These are phyloP conservation scores for Drosophila helvetica DNA, from an alignment of 2,888 invertebrate genomes.

Conservation along the genomic window DNA sequence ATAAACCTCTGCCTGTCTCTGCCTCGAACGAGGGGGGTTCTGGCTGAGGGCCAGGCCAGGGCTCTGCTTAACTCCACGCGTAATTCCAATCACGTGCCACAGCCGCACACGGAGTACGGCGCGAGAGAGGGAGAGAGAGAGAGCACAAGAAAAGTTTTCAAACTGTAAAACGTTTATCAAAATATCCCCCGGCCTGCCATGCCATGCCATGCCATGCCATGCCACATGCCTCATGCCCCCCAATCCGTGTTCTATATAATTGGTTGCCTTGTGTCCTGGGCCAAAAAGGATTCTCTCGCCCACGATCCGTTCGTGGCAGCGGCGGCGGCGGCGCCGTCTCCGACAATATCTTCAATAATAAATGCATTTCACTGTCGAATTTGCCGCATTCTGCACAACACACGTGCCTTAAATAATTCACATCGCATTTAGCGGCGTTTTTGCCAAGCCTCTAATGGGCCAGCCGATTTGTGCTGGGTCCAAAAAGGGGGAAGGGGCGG, in stretches of 20 bases:
- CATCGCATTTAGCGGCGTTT: slow-evolving; percentile 74
- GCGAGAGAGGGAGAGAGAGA: neutral
- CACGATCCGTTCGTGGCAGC: slow-evolving; percentile 18
- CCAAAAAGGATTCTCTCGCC: slow-evolving; percentile 55
- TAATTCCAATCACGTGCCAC: slow-evolving; percentile 77
- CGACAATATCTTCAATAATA: slow-evolving; percentile 74
- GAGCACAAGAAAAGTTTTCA: slow-evolving; percentile 63
- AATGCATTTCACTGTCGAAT: slow-evolving; percentile 80
- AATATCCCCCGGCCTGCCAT: slow-evolving; percentile 36
- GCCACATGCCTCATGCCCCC: slow-evolving; percentile 2
- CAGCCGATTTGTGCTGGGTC: slow-evolving; percentile 59
- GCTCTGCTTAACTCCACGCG: slow-evolving; percentile 50
- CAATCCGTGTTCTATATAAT: slow-evolving; percentile 61
- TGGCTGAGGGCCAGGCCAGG: slow-evolving; percentile 52
- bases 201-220: slow-evolving; percentile 2
- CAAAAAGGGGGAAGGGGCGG: neutral
- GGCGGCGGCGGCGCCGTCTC: slow-evolving; percentile 31
- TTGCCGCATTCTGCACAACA: slow-evolving; percentile 79
- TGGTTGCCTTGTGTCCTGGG: slow-evolving; percentile 61
- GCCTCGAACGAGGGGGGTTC: slow-evolving; percentile 4
- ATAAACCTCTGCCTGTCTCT: slow-evolving; percentile 44
- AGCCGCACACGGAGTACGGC: too few species aligned
- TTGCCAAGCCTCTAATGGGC: slow-evolving; percentile 69
- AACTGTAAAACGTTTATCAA: slow-evolving; percentile 78
- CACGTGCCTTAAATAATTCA: slow-evolving; percentile 81